Conservation (phyloP, 1,140 invertebrate species). For the Diachasma alloeum region DNA sequence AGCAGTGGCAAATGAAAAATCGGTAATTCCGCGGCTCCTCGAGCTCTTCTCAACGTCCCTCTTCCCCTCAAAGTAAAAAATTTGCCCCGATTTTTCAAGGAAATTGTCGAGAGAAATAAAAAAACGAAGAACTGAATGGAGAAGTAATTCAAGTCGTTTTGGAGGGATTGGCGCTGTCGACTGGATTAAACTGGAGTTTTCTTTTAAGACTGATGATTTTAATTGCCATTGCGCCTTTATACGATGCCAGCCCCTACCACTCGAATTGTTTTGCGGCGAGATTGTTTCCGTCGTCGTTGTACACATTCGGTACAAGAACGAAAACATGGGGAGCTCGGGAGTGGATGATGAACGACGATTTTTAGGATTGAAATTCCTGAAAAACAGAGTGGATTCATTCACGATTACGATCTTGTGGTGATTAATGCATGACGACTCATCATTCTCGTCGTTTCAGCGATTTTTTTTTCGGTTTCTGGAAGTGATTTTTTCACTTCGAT, state of each 20-base stretch:
- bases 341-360: background rate
- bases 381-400: no score
- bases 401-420: no score
- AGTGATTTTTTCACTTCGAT: no score
- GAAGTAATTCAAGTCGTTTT: background rate
- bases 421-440: no score
- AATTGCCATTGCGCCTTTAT: constrained; percentile 39
- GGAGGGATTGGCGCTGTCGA: background rate
- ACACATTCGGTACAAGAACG: background rate
- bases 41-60: no score
- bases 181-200: constrained; percentile 32
- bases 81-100: no score
- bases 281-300: constrained; percentile 2
- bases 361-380: no score
- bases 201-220: constrained; percentile 36
- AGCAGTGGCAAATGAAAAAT: background rate
- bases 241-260: constrained; percentile 30
- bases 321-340: background rate
- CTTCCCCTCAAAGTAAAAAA: background rate
- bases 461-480: no score
- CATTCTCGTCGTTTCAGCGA: no score
- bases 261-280: background rate
- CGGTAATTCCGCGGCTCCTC: no score
- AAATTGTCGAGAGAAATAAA: background rate
- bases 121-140: no score